Percentiles rank a stretch among this genome's conserved stretches.
phyloP scores from a whole-genome alignment of 1,140 invertebrate species.

The Neomicropteryx cornuta region DNA sequence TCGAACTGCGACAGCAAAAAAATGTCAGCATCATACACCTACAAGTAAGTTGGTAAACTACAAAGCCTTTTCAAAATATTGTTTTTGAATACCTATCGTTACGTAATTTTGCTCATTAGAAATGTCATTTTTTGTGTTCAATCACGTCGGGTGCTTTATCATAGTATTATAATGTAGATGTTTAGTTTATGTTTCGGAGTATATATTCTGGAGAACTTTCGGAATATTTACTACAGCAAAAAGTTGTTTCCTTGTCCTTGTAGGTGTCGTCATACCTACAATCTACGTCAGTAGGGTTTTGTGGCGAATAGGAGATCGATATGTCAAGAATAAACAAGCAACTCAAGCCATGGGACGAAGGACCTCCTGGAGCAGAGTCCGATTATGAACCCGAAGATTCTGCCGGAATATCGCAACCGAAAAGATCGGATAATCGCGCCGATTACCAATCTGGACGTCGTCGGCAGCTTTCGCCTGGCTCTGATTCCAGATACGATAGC shows the following conservation, averaged over 20 bases:
- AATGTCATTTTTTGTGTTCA: no score
- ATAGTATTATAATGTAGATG: no score
- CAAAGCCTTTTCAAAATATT: no score
- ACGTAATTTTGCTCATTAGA: no score
- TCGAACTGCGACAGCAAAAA: no score
- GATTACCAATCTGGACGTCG: no score
- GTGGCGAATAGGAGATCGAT: conserved; percentile 31
- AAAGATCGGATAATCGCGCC: conserved; percentile 2
- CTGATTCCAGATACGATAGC: neutral
- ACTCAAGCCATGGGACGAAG: conserved; percentile 31
- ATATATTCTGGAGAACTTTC: conserved; percentile 24
- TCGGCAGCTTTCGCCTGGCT: no score
- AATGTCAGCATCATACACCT: no score
- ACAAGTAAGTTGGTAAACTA: no score
- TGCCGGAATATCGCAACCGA: neutral
- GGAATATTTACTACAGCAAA: conserved; percentile 40
- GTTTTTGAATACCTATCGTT: no score
- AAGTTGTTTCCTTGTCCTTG: conserved; percentile 45
- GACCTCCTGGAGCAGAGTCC: conserved; percentile 32
- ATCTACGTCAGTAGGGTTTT: conserved; percentile 36
- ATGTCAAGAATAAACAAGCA: conserved; percentile 29
- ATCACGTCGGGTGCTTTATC: no score
- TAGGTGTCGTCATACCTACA: conserved; percentile 44
- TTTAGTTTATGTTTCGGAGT: no score
- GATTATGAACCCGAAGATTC: conserved; percentile 17